A percentile compares a stretch with the other conserved stretches of the same genome.
Evolutionary conservation across 2,888 invertebrate species (phyloP).

Genomic region (Esperia sulphurella): DNA sequence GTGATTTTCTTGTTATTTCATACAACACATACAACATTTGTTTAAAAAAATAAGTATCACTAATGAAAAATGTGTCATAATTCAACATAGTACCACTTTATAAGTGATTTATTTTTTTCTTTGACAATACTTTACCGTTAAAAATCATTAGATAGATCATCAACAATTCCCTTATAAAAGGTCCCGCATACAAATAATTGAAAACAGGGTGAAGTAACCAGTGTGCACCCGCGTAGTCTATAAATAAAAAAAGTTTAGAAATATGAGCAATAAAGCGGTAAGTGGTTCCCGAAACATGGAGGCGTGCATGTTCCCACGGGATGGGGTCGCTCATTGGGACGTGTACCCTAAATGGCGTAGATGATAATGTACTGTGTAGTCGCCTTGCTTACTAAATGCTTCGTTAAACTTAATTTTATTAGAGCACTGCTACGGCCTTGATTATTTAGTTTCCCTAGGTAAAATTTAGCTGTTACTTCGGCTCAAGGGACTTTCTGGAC

Average conservation of each 20-base stretch:
- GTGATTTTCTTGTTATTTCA: no score
- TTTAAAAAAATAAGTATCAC: no score
- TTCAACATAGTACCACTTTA: no score
- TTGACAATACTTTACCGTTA: background rate
- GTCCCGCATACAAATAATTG: background rate
- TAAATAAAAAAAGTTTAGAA: slow-evolving; percentile 18
- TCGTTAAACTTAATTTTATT: no score
- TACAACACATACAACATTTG: no score
- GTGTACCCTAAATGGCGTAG: background rate
- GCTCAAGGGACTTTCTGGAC: no score
- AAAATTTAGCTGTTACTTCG: no score
- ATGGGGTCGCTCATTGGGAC: slow-evolving; percentile 10
- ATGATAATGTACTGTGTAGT: background rate
- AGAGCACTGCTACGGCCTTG: no score
- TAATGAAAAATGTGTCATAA: no score
- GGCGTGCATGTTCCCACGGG: slow-evolving; percentile 37
- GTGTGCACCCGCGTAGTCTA: background rate
- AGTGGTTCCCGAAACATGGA: slow-evolving; percentile 21
- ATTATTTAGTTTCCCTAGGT: no score
- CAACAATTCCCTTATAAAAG: background rate
- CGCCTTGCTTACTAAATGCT: no score
- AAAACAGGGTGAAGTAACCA: background rate
- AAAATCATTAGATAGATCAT: background rate
- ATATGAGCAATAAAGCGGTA: slow-evolving; percentile 31
- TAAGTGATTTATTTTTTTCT: background rate